A percentile compares a stretch with the other conserved stretches of the same genome.
These are phyloP conservation scores for Volucella inanis DNA, from an alignment of 2,888 invertebrate genomes.

Conservation along the genomic window DNA sequence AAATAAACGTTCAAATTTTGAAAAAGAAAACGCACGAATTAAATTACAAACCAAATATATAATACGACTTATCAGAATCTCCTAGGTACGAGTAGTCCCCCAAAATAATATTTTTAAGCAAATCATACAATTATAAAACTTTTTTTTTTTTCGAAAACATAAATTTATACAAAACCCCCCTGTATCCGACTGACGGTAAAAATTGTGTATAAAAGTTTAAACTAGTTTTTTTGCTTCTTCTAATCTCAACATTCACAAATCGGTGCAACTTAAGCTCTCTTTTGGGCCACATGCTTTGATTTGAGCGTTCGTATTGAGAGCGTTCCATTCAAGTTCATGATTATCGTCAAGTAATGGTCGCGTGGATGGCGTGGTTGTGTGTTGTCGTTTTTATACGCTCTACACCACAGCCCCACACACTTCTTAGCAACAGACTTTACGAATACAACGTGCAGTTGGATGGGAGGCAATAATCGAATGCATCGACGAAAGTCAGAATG, in stretches of 20 bases:
- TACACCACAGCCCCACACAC: constrained; percentile 5
- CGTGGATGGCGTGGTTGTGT: constrained; percentile 12
- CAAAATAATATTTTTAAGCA: too few species aligned
- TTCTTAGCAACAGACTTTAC: constrained; percentile 14
- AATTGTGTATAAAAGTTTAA: background rate
- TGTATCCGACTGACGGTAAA: background rate
- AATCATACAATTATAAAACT: too few species aligned
- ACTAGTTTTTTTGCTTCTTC: background rate
- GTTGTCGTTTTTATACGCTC: constrained; percentile 1
- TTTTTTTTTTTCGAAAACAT: too few species aligned
- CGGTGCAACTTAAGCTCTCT: constrained; percentile 3
- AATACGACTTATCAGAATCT: too few species aligned
- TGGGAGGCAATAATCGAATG: constrained; percentile 66
- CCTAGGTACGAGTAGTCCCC: too few species aligned
- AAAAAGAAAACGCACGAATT: too few species aligned
- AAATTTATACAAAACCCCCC: too few species aligned
- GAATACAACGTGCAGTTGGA: constrained; percentile 28
- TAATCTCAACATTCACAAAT: constrained; percentile 14
- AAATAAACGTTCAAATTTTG: too few species aligned
- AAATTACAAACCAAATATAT: too few species aligned
- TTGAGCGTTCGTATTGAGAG: constrained; percentile 20
- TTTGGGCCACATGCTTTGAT: background rate
- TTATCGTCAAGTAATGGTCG: constrained; percentile 43
- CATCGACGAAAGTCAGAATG: constrained; percentile 68
- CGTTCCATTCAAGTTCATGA: constrained; percentile 66